Evolutionary conservation across 35 echinoderm and acorn worm genomes (phyloP), one percentile per base, ranked within the genome.

Genomic region (Apostichopus californicus): DNA sequence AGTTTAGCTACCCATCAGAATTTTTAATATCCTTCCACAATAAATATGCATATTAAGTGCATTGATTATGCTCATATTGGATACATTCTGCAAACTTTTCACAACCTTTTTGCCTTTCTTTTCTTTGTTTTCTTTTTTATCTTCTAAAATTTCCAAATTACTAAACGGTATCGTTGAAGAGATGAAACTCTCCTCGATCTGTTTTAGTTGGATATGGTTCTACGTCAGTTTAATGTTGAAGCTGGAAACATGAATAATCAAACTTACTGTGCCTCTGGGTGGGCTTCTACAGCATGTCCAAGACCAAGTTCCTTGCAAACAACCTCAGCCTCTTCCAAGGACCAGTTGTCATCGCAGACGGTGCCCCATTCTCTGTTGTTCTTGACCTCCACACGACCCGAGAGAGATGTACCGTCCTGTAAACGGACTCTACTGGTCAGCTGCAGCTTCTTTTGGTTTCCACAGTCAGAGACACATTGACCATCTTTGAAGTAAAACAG

Each of bases 281-380:
- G 81, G 17, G 89, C 97, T 17, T 93, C 93, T 23, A 98, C 52
- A 3, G 97, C 97, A 66, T 56, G 61, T 81, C 97, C 97, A 6
- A 96, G 78, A 11, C 94, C 93, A 20, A 98, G 91, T 90, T 94
- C 78, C 24, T n/a, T 21, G 90, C 97, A 98, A 11, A 98, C 91
- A 8, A 98, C 97, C 28, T 94, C 55, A 54, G 93, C 97, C 80
- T 96, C 95, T 5, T 91, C 72, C 11, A 98, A 55, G 46, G 89
- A 91, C 97, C 97, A 98, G 65, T 94, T 68, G 56, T 98, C 97
- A 86, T 98, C 97, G 85, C 97, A 98, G 7, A 98, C 77, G 4
- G 97, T 94, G 13, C 97, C 97, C 66, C 89, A 98, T 1, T 9
- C 5, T 26, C 53, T 88, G 9, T 91, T 79, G 66, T 80, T 73